Conservation (phyloP, 2,113 vertebrate genomes). For the Dissostichus mawsoni region DNA sequence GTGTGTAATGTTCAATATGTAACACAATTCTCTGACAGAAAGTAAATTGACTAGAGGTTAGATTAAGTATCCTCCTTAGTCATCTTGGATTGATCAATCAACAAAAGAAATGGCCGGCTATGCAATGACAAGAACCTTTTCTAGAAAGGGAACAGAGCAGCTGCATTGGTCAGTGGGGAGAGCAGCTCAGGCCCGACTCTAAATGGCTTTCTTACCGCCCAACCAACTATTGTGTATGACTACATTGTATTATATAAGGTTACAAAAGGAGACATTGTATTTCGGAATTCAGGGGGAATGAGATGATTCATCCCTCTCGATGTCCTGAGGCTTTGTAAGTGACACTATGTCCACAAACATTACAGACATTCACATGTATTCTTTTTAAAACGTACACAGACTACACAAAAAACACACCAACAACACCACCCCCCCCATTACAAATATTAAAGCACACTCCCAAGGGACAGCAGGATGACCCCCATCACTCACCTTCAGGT, state of each 20-base stretch:
- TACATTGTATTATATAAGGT: too few species aligned
- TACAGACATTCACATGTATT: constrained; percentile 19
- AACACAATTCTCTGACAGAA: constrained; percentile 1
- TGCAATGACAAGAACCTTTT: constrained; percentile 10
- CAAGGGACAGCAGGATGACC: constrained; percentile 53
- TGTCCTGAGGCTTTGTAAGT: background rate
- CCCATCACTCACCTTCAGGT: constrained; percentile 94
- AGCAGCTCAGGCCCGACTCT: background rate
- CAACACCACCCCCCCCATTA: background rate
- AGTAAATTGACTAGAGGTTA: constrained; percentile 33
- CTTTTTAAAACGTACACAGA: constrained; percentile 29
- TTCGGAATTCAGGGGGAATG: background rate
- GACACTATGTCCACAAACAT: constrained; percentile 34
- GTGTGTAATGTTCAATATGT: constrained; percentile 40
- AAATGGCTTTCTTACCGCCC: background rate
- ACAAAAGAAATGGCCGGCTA: background rate
- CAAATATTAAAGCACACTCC: constrained; percentile 24
- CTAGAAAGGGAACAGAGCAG: constrained; percentile 29
- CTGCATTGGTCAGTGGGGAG: background rate
- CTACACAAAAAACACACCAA: constrained; percentile 39
- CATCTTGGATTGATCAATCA: background rate
- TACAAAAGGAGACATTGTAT: background rate
- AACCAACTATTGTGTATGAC: background rate
- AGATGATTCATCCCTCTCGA: background rate
- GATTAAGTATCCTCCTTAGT: constrained; percentile 39